A percentile compares a stretch with the other conserved stretches of the same genome.
Evolutionary conservation across 2,113 vertebrate species (phyloP).

Genomic region (Amblyopsis rosae): DNA sequence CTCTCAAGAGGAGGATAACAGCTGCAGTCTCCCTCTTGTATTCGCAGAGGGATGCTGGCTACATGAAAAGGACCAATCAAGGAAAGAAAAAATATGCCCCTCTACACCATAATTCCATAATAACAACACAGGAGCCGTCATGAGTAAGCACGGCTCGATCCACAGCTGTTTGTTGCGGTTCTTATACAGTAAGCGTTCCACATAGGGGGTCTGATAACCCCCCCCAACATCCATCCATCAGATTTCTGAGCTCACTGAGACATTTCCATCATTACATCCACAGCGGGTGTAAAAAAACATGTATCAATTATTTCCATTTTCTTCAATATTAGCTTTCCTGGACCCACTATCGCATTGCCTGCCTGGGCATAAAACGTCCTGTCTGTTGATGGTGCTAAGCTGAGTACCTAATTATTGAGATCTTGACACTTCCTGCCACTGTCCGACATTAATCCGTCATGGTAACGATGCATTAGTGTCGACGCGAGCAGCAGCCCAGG

Average conservation of each 20-base stretch:
- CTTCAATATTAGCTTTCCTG: neutral
- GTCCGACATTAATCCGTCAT: conserved; percentile 74
- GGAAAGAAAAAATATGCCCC: conserved; percentile 28
- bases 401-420: conserved; percentile 77
- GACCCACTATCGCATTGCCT: neutral
- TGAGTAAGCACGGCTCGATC: conserved; percentile 22
- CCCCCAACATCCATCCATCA: neutral
- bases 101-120: conserved; percentile 48
- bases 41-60: neutral
- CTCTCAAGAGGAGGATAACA: conserved; percentile 34
- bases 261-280: conserved; percentile 21
- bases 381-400: conserved; percentile 56
- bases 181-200: neutral
- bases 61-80: conserved; percentile 25
- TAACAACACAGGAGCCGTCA: conserved; percentile 28
- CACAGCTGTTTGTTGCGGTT: conserved; percentile 38
- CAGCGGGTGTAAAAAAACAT: conserved; percentile 1
- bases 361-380: conserved; percentile 29
- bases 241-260: conserved; percentile 12
- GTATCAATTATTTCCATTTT: conserved; percentile 28
- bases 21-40: conserved; percentile 31
- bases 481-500: conserved; percentile 42
- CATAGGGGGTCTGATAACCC: too few species aligned
- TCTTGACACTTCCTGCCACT: conserved; percentile 67
- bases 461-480: conserved; percentile 74